Percentiles rank a stretch among this genome's conserved stretches.
Conservation (phyloP, 2,888 invertebrate species). For the Trachelus troglodyta region DNA sequence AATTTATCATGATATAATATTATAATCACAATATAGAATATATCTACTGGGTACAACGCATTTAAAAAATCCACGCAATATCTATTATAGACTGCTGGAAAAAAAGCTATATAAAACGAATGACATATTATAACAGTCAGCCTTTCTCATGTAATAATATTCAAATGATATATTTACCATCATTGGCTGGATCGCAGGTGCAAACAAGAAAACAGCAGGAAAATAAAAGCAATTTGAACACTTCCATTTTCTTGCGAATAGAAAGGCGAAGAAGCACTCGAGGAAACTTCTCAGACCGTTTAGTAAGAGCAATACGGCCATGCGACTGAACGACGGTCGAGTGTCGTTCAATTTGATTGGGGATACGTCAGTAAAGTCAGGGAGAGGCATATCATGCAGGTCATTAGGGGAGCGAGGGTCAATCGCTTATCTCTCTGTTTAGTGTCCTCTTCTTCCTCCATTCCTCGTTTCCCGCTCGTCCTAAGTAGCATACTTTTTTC, state of each 20-base stretch:
- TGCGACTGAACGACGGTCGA: conserved; percentile 4
- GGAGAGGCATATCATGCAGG: conserved; percentile 53
- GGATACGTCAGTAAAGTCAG: conserved; percentile 46
- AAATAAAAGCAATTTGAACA: conserved; percentile 25
- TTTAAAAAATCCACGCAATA: no score
- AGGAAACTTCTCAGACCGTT: neutral
- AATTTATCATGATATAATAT: neutral
- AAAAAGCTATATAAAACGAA: neutral
- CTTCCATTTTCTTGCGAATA: conserved; percentile 24
- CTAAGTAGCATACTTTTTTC: neutral
- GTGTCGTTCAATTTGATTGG: conserved; percentile 40
- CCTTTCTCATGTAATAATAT: neutral
- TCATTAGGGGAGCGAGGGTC: conserved; percentile 60
- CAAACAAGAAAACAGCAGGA: conserved; percentile 26
- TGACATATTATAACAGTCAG: neutral
- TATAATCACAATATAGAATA: no score
- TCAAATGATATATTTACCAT: conserved; percentile 16
- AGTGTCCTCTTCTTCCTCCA: conserved; percentile 24
- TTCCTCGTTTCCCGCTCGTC: conserved; percentile 2
- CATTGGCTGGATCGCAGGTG: conserved; percentile 19
- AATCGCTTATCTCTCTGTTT: conserved; percentile 48
- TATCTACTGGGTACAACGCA: no score
- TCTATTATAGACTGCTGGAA: no score
- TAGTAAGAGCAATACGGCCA: neutral
- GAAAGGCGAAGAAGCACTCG: neutral